Evolutionary conservation across 2,888 invertebrate genomes (phyloP), one percentile per base, ranked within the genome.

Genomic region (Drosophila siamana): DNA sequence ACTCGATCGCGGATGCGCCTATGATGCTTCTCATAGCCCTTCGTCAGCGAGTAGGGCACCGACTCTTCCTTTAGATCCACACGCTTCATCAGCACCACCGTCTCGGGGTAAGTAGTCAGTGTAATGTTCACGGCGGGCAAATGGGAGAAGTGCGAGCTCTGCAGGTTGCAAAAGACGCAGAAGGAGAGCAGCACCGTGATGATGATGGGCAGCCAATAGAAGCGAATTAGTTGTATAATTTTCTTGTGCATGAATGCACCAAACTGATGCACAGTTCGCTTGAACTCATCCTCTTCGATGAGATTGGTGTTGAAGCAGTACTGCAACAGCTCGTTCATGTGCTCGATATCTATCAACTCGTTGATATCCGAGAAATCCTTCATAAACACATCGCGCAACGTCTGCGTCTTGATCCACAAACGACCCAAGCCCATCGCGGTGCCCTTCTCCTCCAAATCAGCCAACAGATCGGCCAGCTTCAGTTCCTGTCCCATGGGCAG

Each of bases 351-450:
- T 1, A 19, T 16, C 8, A 22, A 2, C 2, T 24, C 38, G 5
- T 2, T 4, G 7, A n/a, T 24, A 8, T 47, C 15, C 0, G 3
- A 11, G 4, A 7, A 2, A 0, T 55, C 54, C 8, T 19, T 55
- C 13, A 62, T 24, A n/a, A 62, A 55, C 0, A 56, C 33, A 41
- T 63, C 63, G 1, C 48, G 22, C 7, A 63, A 11, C 1, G 47
- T 56, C 6, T 43, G 24, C 8, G 22, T 30, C 26, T 41, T 40
- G 9, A 63, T 33, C 63, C 56, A 63, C 0, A 56, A 1, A 2
- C 15, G 15, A 2, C 28, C 41, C 0, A 63, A 0, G 1, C 56
- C 63, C n/a, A 56, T 24, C 0, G 13, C 2, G 0, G n/a, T 7
- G 9, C 15, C 26, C 13, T 36, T 7, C 1, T 2, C 5, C 11